These are phyloP conservation scores for Caiman crocodilus DNA, from an alignment of 2,797 vertebrate species.

Conservation along the genomic window DNA sequence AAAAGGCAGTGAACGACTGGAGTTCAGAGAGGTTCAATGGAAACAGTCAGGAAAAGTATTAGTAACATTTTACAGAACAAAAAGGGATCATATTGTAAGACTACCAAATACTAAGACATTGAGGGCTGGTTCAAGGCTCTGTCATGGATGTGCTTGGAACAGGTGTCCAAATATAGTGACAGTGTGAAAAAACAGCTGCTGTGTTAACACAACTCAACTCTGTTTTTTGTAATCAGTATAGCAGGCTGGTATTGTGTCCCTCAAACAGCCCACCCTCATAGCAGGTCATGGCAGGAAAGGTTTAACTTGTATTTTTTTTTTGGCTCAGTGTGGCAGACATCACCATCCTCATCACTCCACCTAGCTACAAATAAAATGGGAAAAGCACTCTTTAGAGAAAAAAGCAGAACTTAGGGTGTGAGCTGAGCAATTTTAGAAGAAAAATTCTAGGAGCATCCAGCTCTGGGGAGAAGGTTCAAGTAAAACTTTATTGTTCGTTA, in stretches of 20 bases:
- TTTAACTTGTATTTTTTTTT: neutral
- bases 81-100: rapidly evolving
- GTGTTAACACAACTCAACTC: neutral
- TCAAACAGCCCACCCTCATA: neutral
- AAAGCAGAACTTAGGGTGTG: neutral
- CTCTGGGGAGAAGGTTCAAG: neutral
- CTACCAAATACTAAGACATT: neutral
- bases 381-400: neutral
- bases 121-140: neutral
- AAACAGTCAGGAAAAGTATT: neutral
- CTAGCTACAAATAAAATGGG: neutral
- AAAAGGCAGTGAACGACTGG: neutral
- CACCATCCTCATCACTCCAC: neutral
- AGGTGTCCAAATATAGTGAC: rapidly evolving
- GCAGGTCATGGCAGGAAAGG: neutral
- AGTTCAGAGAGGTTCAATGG: neutral
- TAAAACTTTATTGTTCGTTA: neutral
- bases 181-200: neutral
- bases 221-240: neutral
- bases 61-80: neutral
- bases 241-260: neutral
- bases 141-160: neutral
- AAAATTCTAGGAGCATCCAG: neutral
- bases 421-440: neutral
- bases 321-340: neutral